A percentile compares a stretch with the other conserved stretches of the same genome.
These are phyloP conservation scores for Andrena hattorfiana DNA, from an alignment of 2,888 invertebrate species.

Conservation along the genomic window DNA sequence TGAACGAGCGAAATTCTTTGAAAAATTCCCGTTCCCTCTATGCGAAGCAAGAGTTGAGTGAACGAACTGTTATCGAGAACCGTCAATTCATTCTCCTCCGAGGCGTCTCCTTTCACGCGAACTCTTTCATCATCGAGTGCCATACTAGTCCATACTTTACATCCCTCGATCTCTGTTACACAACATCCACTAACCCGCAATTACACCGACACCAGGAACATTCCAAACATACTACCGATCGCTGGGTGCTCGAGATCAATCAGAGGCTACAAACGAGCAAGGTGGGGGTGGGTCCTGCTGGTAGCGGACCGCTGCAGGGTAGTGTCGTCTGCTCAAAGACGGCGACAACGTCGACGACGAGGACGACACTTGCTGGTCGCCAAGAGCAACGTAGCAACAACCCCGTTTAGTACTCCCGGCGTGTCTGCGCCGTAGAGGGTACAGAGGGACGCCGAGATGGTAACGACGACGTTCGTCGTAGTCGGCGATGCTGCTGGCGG, in stretches of 20 bases:
- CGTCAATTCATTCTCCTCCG: no score
- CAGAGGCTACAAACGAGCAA: slow-evolving; percentile 16
- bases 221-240: slow-evolving; percentile 20
- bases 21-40: no score
- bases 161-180: no score
- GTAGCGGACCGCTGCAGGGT: slow-evolving; percentile 16
- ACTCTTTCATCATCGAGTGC: no score
- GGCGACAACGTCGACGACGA: slow-evolving; percentile 65
- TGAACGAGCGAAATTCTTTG: no score
- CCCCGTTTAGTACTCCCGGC: slow-evolving; percentile 79
- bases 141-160: no score
- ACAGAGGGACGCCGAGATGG: slow-evolving; percentile 61
- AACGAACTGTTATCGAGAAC: no score
- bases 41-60: no score
- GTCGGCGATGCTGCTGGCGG: slow-evolving; percentile 2
- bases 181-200: neutral
- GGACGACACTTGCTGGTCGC: slow-evolving; percentile 81
- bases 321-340: slow-evolving; percentile 62
- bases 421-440: slow-evolving; percentile 74
- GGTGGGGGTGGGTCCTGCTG: neutral
- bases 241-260: slow-evolving; percentile 14
- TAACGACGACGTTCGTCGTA: slow-evolving; percentile 36
- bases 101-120: no score
- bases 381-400: slow-evolving; percentile 79
- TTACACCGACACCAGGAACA: neutral